Evolutionary conservation across 2,888 invertebrate genomes (phyloP), one percentile per base, ranked within the genome.

Genomic region (Hirtodrosophila confusa): DNA sequence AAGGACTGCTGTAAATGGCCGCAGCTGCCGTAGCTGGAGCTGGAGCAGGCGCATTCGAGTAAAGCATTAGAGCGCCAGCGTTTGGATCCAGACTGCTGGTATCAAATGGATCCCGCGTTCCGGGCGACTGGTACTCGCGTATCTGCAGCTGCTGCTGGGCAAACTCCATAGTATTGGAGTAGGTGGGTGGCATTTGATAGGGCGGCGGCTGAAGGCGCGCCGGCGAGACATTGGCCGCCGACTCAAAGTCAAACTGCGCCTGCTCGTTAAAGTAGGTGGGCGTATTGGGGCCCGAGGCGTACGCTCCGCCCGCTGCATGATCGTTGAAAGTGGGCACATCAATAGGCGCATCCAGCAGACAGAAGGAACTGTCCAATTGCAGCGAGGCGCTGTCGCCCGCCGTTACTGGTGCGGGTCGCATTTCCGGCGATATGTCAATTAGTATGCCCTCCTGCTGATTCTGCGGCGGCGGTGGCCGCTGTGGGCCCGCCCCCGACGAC

Each of bases 271-370:
- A 78, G 37, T 68, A 88, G 0, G 88, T 78, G 29, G 84, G 88
- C 27, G 79, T 72, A 27, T 33, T 69, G 44, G 73, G 72, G 10
- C 54, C 80, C 24, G 82, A 84, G 8, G 50, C 55, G 3, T 49
- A 73, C 5, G 54, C 36, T 1, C 51, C 55, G 0, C 17, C 29
- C 0, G 53, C 56, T 0, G n/a, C 53, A 27, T 27, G 36, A 8
- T 86, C 87, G 7, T 77, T 80, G 36, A 89, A 90, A 0, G 92
- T 92, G 55, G 94, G 94, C 44, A 94, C 94, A 89, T 95, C 95
- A 53, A 95, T 95, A 0, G 96, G 95, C 75, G 95, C 94, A 89
- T 96, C 96, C 0, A 96, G 91, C 72, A 96, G 92, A 11, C 95
- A 95, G 64, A 91, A 89, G 0, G 89, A 86, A 56, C 85, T 91